Evolutionary conservation across 2,888 invertebrate species (phyloP), one percentile per base, ranked within the genome.

Genomic region (Leptinotarsa haldemani): DNA sequence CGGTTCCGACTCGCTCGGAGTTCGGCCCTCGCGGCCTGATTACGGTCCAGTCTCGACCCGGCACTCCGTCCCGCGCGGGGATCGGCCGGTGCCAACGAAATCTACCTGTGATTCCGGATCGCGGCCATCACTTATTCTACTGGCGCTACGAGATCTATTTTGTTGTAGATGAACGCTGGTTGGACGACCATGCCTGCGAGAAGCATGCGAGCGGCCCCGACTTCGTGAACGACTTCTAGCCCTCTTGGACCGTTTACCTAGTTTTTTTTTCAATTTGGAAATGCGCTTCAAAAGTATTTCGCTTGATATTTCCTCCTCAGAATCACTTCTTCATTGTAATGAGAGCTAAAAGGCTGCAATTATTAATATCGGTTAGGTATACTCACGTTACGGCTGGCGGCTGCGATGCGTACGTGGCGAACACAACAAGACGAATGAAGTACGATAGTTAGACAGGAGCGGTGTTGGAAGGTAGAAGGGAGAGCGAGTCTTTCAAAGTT

Each of bases 41-140:
- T 25, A 18, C 18, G 40, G 64, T 64, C 46, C 64, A 15, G 40
- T 64, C n/a, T 40, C 46, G 16, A 20, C 40, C n/a, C n/a, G 64
- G n/a, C 46, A 46, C 64, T 64, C 64, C 64, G 64, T 46, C 64
- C 64, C 64, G 64, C 64, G 16, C 64, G 40, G 52, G 52, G 20
- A 52, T 52, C 52, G 52, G 52, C 18, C 52, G 52, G 52, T 52
- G 52, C 52, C 52, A 52, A 16, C 52, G 9, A 52, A 52, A n/a
- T 52, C 52, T 52, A 18, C 20, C 52, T 52, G 52, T 52, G 52
- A 52, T 52, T 52, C 52, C 52, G 52, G 52, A 52, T 52, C 52
- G 46, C 64, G 64, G 64, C 64, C 64, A 64, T 64, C 64, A 64
- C 40, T 30, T 3, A 25, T 25, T 9, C 18, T 30, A 64, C 15